Percentiles rank a stretch among this genome's conserved stretches.
Conservation (phyloP, 30 jellyfish, hydroid and myxozoan species). For the Sanderia malayensis region DNA sequence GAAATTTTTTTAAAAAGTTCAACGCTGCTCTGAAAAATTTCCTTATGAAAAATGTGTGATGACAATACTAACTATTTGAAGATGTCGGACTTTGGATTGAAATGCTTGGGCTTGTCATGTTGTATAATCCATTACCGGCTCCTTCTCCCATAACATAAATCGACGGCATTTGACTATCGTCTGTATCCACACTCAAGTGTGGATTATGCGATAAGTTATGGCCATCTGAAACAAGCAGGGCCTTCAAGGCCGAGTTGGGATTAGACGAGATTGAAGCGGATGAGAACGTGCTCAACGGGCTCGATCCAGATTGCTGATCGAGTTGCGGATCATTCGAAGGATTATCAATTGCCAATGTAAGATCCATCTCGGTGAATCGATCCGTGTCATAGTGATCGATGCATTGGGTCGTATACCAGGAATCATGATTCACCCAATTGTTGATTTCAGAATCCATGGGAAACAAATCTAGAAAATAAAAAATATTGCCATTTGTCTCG, state of each 20-base stretch:
- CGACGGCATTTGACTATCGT: constrained; percentile 31
- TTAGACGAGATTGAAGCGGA: not conserved
- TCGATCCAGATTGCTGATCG: not conserved
- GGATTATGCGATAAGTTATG: not conserved
- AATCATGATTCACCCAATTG: constrained; percentile 58
- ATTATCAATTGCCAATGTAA: constrained; percentile 8
- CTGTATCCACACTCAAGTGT: constrained; percentile 18
- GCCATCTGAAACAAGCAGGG: constrained; percentile 11
- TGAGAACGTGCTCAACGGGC: constrained; percentile 6
- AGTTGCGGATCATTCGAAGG: not conserved
- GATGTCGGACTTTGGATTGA: constrained; percentile 31
- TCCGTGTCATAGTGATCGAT: constrained; percentile 59
- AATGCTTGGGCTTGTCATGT: constrained; percentile 59
- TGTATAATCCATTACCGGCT: constrained; percentile 10
- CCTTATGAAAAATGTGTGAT: too few species aligned
- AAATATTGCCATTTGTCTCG: not conserved
- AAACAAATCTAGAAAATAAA: constrained; percentile 24
- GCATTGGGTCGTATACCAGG: constrained; percentile 56
- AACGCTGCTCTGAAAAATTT: too few species aligned
- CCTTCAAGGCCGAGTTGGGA: not conserved
- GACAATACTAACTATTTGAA: constrained; percentile 31
- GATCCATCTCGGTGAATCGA: not conserved
- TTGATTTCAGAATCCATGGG: constrained; percentile 61
- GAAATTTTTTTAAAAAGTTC: too few species aligned
- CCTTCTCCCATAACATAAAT: constrained; percentile 33